phyloP scores from a whole-genome alignment of 2,797 vertebrate species.

The Pseudochirops cupreus region DNA sequence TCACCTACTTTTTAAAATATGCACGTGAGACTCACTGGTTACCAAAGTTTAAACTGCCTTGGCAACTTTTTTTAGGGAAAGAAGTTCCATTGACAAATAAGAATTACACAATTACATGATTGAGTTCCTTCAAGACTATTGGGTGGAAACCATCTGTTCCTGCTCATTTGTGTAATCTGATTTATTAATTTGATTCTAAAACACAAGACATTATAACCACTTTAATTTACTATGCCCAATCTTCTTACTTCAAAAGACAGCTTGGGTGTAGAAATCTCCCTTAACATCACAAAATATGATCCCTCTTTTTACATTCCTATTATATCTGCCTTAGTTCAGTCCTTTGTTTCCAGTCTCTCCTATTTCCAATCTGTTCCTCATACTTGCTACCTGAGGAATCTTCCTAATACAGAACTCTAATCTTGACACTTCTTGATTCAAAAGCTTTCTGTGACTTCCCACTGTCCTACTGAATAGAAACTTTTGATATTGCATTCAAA shows the following conservation, averaged over 20 bases:
- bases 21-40: background rate
- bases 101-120: background rate
- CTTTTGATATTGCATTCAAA: background rate
- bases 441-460: background rate
- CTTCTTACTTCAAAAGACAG: background rate
- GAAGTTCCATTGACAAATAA: background rate
- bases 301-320: background rate
- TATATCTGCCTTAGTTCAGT: background rate
- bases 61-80: background rate
- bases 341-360: background rate
- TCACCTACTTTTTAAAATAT: background rate
- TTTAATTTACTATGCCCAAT: background rate
- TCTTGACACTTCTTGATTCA: background rate
- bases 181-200: conserved; percentile 27
- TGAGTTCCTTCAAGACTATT: background rate
- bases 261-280: background rate
- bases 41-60: background rate
- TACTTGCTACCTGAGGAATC: background rate
- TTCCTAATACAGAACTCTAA: background rate
- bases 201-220: conserved; percentile 10
- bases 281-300: background rate
- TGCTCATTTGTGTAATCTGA: background rate
- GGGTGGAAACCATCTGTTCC: background rate
- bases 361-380: background rate
- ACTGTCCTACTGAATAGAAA: background rate